These are phyloP conservation scores for Stenichneumon culpator DNA, from an alignment of 2,888 invertebrate species.

Conservation along the genomic window DNA sequence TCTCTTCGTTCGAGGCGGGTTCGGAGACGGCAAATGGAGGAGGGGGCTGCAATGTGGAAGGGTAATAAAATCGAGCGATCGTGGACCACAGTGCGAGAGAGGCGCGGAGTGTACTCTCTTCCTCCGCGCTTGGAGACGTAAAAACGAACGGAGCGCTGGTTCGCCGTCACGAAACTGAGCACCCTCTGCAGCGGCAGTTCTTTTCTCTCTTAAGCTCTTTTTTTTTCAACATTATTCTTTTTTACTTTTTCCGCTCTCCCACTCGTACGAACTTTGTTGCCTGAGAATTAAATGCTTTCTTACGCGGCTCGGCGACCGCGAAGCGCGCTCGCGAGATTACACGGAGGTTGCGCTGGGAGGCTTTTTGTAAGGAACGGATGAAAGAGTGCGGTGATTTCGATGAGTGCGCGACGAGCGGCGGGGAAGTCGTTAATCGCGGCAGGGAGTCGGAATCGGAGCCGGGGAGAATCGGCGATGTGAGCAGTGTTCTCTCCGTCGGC, in stretches of 20 bases:
- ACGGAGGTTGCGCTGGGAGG: background rate
- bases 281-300: conserved; percentile 67
- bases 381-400: conserved; percentile 59
- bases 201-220: conserved; percentile 7
- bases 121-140: conserved; percentile 34
- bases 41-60: conserved; percentile 51
- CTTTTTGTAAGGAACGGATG: conserved; percentile 33
- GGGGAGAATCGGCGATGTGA: background rate
- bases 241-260: conserved; percentile 1
- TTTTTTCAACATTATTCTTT: background rate
- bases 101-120: conserved; percentile 1
- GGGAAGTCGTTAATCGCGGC: conserved; percentile 52
- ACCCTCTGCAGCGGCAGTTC: conserved; percentile 17
- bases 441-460: conserved; percentile 31
- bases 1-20: background rate
- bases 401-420: conserved; percentile 47
- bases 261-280: conserved; percentile 60
- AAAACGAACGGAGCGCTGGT: conserved; percentile 44
- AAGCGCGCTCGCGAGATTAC: conserved; percentile 33
- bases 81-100: conserved; percentile 17
- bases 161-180: conserved; percentile 19
- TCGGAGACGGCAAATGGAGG: background rate
- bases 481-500: conserved; percentile 3
- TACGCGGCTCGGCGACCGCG: conserved; percentile 44
- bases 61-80: conserved; percentile 62